Conservation (phyloP, 92 coral and sea anemone species). For the Bergia puertoricense region DNA sequence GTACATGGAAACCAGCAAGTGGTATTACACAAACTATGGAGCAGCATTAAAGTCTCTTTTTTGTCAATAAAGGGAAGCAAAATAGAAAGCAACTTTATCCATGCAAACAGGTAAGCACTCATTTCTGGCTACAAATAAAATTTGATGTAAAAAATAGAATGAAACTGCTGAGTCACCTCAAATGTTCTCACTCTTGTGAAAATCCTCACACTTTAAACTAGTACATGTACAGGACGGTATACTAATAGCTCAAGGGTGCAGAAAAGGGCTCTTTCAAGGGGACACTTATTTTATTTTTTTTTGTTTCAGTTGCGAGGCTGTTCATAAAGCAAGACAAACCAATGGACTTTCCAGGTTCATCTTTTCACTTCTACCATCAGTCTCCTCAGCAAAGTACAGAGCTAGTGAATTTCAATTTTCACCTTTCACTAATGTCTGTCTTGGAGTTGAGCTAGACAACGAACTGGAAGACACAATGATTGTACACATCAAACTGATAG, state of each 20-base stretch:
- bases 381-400: conserved; percentile 14
- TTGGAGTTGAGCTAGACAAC: conserved; percentile 22
- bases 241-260: no score
- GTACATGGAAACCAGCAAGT: conserved; percentile 13
- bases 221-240: neutral
- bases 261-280: neutral
- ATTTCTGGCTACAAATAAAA: neutral
- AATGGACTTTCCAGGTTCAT: neutral
- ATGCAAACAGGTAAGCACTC: conserved; percentile 26
- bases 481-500: conserved; percentile 32
- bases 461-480: neutral
- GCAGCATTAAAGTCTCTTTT: conserved; percentile 12
- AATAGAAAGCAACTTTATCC: conserved; percentile 27
- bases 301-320: conserved; percentile 35
- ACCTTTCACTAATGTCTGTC: conserved; percentile 36
- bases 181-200: no score
- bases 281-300: neutral
- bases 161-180: no score
- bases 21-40: conserved; percentile 38
- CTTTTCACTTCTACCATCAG: conserved; percentile 14
- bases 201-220: no score
- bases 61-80: conserved; percentile 13
- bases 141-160: neutral
- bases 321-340: conserved; percentile 21
- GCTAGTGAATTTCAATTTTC: conserved; percentile 24